Evolutionary conservation across 2,797 vertebrate genomes (phyloP).

Genomic region (Enteromius anoplus): DNA sequence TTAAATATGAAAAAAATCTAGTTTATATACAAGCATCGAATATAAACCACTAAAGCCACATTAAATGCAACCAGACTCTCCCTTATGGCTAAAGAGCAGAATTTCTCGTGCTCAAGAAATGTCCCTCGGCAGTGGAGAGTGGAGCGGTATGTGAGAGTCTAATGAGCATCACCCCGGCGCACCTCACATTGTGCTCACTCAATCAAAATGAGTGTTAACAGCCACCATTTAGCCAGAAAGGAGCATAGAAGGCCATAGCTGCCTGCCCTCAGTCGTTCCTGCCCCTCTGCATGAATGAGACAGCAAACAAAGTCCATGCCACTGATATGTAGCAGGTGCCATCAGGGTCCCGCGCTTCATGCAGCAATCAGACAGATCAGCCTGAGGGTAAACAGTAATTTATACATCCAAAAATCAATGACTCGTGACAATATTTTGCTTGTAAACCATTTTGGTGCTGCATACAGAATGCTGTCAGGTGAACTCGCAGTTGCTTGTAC

Average conservation of each 20-base stretch:
- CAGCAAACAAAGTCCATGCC: conserved; percentile 34
- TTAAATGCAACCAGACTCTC: background rate
- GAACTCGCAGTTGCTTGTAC: conserved; percentile 21
- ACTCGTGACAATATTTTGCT: conserved; percentile 35
- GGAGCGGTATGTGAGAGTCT: conserved; percentile 22
- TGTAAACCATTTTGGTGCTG: conserved; percentile 40
- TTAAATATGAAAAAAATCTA: background rate
- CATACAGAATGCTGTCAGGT: conserved; percentile 14
- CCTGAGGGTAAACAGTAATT: conserved; percentile 46
- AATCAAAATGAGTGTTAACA: conserved; percentile 50
- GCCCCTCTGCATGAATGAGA: conserved; percentile 45
- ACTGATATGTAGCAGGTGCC: conserved; percentile 43
- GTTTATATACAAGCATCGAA: background rate
- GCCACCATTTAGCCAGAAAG: conserved; percentile 42
- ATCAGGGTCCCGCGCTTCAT: conserved; percentile 26
- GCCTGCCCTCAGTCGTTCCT: background rate
- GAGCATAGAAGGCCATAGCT: conserved; percentile 19
- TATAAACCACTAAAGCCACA: background rate
- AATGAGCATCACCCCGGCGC: conserved; percentile 51
- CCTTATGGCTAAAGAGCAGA: background rate
- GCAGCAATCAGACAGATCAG: conserved; percentile 56
- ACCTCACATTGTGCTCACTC: conserved; percentile 41
- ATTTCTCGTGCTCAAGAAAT: conserved; percentile 8
- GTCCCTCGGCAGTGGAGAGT: background rate
- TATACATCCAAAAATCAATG: conserved; percentile 56